Evolutionary conservation across 2,113 vertebrate genomes (phyloP).

Genomic region (Sardina pilchardus): DNA sequence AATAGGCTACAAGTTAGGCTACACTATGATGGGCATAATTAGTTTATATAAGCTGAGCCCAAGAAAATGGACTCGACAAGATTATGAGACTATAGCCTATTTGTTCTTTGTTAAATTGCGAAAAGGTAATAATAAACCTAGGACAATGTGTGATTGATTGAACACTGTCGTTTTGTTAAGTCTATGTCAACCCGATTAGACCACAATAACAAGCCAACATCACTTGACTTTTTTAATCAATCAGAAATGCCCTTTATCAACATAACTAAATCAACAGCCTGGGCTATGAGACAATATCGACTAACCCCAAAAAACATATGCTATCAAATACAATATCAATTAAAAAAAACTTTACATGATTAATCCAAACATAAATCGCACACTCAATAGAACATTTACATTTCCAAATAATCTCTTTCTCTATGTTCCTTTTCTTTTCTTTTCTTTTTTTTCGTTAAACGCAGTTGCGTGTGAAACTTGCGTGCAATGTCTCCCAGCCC

Average conservation of each 20-base stretch:
- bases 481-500: slow-evolving; percentile 43
- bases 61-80: no score
- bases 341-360: background rate
- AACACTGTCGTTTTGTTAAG: background rate
- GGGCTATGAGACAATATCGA: background rate
- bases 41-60: no score
- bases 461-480: slow-evolving; percentile 19
- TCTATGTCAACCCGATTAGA: background rate
- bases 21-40: no score
- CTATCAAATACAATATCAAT: background rate
- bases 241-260: background rate
- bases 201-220: background rate
- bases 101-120: no score
- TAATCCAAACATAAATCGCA: background rate
- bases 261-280: background rate
- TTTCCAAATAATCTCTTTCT: background rate
- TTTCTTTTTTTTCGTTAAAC: background rate
- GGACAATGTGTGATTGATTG: background rate
- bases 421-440: background rate
- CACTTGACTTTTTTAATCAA: background rate
- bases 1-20: background rate
- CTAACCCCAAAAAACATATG: background rate
- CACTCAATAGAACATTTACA: background rate
- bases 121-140: background rate
- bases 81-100: no score